phyloP scores from a whole-genome alignment of 2,888 invertebrate genomes.

The Drosophila koepferae region DNA sequence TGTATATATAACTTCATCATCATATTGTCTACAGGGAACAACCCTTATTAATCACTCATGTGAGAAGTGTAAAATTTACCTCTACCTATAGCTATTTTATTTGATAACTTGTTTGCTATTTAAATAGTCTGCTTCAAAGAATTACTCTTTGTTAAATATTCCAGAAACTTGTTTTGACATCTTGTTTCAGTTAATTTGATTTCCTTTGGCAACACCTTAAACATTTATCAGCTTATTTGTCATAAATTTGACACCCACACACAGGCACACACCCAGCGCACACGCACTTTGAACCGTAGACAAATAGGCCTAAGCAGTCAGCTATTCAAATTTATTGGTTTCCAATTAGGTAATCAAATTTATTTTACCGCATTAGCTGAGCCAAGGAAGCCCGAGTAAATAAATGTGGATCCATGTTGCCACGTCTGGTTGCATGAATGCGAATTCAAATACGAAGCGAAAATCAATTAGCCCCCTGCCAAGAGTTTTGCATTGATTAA shows the following conservation, averaged over 20 bases:
- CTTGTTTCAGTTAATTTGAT: constrained; percentile 12
- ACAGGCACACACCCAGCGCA: constrained; percentile 8
- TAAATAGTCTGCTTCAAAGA: not conserved
- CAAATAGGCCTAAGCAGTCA: constrained; percentile 43
- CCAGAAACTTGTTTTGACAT: not conserved
- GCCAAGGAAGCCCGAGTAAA: constrained; percentile 48
- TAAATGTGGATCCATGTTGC: constrained; percentile 43
- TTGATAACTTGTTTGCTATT: not conserved
- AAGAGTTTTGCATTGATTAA: constrained; percentile 69
- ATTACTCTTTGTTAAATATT: not conserved
- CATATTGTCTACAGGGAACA: not conserved
- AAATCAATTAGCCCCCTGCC: constrained; percentile 60
- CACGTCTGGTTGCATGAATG: constrained; percentile 40
- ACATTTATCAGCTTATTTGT: constrained; percentile 39
- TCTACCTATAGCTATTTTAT: not conserved
- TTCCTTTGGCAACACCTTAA: constrained; percentile 32
- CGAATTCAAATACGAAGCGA: constrained; percentile 17
- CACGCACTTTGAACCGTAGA: constrained; percentile 20
- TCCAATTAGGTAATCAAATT: constrained; percentile 78
- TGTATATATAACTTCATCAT: not conserved
- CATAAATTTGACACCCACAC: constrained; percentile 34
- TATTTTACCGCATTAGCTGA: constrained; percentile 66
- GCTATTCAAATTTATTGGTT: constrained; percentile 73
- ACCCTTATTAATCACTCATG: no score
- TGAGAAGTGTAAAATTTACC: not conserved